Percentiles rank a stretch among this genome's conserved stretches.
Evolutionary conservation across 1,140 invertebrate species (phyloP).

Genomic region (Drosophila leontia): DNA sequence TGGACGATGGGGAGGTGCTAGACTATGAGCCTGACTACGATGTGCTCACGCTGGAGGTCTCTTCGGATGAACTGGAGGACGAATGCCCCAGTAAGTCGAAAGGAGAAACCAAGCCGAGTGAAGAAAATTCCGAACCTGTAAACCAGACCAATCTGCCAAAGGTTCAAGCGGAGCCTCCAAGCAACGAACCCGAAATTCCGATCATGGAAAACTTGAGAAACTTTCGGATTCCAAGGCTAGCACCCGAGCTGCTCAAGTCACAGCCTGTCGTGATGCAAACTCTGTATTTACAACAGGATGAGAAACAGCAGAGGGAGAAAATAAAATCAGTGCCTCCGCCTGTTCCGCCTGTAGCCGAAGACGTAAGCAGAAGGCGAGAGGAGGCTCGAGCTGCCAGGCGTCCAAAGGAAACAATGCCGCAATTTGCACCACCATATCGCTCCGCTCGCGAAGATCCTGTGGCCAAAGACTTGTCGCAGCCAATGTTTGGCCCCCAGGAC

Average conservation of each 20-base stretch:
- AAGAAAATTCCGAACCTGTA: background rate
- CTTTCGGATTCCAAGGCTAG: constrained; percentile 2
- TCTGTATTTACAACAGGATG: constrained; percentile 1
- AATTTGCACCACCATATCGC: constrained; percentile 46
- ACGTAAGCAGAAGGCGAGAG: background rate
- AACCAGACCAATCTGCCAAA: background rate
- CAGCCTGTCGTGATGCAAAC: constrained; percentile 13
- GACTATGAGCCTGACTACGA: constrained; percentile 49
- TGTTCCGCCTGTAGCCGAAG: no score
- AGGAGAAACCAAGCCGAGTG: background rate
- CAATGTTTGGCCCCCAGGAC: background rate
- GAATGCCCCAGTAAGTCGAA: background rate
- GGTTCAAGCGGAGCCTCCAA: background rate
- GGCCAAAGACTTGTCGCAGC: background rate
- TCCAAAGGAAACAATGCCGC: background rate
- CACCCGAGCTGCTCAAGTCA: background rate
- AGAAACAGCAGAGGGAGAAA: no score
- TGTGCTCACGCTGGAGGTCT: constrained; percentile 46
- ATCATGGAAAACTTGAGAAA: background rate
- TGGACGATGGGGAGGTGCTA: constrained; percentile 15
- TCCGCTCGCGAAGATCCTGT: background rate
- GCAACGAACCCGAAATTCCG: no score
- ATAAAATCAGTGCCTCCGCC: background rate
- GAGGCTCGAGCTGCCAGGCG: constrained; percentile 3
- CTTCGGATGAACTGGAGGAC: constrained; percentile 52